Evolutionary conservation across 2,113 vertebrate genomes (phyloP).

Genomic region (Anas platyrhynchos): DNA sequence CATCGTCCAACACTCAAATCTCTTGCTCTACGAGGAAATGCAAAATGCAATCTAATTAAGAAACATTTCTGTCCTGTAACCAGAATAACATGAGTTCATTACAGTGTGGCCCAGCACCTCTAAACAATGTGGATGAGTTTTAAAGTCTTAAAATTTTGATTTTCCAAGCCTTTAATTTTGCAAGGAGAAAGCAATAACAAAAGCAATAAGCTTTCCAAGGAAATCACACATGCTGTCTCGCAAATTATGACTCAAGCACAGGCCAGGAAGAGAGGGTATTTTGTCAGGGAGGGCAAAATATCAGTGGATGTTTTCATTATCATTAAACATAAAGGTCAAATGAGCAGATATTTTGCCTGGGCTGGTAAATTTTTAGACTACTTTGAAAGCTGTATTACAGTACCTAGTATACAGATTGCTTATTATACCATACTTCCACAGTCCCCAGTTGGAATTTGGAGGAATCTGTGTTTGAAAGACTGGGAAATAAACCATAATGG

Average conservation of each 20-base stretch:
- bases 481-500: neutral
- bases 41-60: neutral
- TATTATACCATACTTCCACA: neutral
- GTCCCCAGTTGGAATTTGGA: neutral
- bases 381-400: constrained; percentile 18
- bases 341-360: constrained; percentile 9
- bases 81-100: neutral
- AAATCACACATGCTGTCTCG: neutral
- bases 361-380: constrained; percentile 24
- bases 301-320: neutral
- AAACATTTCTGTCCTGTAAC: neutral
- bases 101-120: neutral
- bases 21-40: neutral
- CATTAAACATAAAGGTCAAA: neutral
- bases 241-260: neutral
- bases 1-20: neutral
- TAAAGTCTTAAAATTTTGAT: neutral
- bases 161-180: neutral
- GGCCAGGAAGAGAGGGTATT: neutral
- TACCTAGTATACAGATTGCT: neutral
- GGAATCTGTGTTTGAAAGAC: neutral
- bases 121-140: neutral
- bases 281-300: neutral
- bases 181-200: neutral
- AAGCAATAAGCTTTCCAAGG: neutral